Base-by-base conservation (phyloP, 2,113 vertebrate species). In the Calonectris borealis region DNA sequence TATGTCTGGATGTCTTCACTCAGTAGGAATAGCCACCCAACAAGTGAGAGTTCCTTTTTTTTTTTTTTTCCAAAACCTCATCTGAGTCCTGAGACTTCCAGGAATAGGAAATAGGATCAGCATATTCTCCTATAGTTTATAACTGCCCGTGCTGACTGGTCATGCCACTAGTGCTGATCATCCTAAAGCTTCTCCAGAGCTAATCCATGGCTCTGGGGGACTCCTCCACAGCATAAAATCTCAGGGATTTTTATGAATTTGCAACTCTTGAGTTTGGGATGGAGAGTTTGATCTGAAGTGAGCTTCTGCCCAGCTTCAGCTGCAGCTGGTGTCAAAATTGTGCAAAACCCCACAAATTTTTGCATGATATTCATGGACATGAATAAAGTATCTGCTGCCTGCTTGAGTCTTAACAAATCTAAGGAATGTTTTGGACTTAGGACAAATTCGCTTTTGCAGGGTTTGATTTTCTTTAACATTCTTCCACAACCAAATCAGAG, bases 101-200 rank as follows among this genome's bases (percentile, higher is more conserved):
- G 54, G 49, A 88, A 36, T 0, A 78, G 44, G 54, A 84, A 95
- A 84, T 42, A 36, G 0, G 3, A 38, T 55, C 57, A 60, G 13
- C 10, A 15, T 61, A 5, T 84, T 86, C 38, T 61, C 11, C 34
- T 60, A 29, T 6, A 36, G 34, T 75, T 85, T 80, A 14, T 65
- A 84, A 49, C 34, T 55, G 13, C 18, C 10, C 0, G 0, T 15
- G 17, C 25, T 52, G 22, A 24, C 16, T 49, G 25, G 29, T 51
- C 25, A 19, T 61, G 31, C 16, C 46, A 12, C 10, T 20, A 18
- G 54, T 25, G 36, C 8, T 66, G 71, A 24, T 55, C n/a, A 51
- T 38, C 32, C n/a, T 44, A 16, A 85, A 65, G 8, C 44, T 81
- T 84, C 55, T 78, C 48, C 27, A 72, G 66, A 69, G 25, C 31